phyloP scores from a whole-genome alignment of 2,113 vertebrate genomes.

The Lasiurus cinereus region DNA sequence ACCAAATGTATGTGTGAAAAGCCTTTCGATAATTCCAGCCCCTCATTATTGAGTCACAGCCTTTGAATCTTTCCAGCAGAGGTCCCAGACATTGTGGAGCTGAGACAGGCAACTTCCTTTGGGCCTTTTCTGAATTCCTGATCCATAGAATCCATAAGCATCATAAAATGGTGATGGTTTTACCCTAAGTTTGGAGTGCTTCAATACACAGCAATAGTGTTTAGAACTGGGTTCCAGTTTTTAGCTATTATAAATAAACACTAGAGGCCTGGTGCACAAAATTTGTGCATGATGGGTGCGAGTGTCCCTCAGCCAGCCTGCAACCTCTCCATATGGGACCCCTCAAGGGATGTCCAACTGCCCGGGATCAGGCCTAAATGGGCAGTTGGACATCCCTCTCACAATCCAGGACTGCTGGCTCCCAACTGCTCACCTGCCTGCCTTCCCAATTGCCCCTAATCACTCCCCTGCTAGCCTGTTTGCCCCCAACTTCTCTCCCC shows the following conservation, averaged over 20 bases:
- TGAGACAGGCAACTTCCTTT: background rate
- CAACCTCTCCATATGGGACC: too few species aligned
- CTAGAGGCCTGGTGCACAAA: too few species aligned
- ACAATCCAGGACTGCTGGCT: too few species aligned
- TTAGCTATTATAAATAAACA: conserved; percentile 22
- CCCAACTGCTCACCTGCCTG: too few species aligned
- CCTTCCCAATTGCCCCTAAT: too few species aligned
- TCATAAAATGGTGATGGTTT: background rate
- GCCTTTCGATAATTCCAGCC: background rate
- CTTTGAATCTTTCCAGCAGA: background rate
- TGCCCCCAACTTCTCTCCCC: too few species aligned
- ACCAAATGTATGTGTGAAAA: background rate
- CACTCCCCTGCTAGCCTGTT: too few species aligned
- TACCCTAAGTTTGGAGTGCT: background rate
- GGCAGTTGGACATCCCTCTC: too few species aligned
- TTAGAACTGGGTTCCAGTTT: background rate
- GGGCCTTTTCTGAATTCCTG: background rate
- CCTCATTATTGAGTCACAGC: background rate
- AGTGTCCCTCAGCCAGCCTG: too few species aligned
- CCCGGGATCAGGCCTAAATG: too few species aligned
- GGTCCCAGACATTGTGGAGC: background rate
- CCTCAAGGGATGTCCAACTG: too few species aligned
- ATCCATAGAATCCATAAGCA: background rate
- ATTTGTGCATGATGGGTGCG: too few species aligned
- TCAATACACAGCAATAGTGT: background rate